phyloP scores from a whole-genome alignment of 35 echinoderm and acorn worm genomes.

The Heliocidaris tuberculata region DNA sequence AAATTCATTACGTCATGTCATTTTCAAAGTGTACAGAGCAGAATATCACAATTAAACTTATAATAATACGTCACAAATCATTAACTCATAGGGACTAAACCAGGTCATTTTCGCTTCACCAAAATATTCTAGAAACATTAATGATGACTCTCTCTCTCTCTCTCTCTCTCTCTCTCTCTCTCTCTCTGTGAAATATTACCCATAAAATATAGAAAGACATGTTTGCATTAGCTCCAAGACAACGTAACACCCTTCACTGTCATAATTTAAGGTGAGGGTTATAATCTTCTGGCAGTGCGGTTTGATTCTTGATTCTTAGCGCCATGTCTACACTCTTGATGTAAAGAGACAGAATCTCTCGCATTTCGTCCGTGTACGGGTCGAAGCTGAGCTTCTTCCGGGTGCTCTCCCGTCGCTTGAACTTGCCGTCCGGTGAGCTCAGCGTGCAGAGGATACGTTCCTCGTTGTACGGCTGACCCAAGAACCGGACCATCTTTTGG shows the following conservation, averaged over 20 bases:
- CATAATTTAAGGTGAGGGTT: slow-evolving; percentile 72
- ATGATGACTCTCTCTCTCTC: no score
- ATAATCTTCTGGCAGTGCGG: slow-evolving; percentile 70
- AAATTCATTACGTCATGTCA: no score
- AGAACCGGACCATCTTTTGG: slow-evolving; percentile 67
- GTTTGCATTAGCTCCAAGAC: not conserved
- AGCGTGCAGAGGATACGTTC: slow-evolving; percentile 77
- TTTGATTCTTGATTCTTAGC: slow-evolving; percentile 75
- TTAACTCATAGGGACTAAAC: no score
- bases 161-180: no score
- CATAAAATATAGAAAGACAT: not conserved
- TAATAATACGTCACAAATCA: no score
- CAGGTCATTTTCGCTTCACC: no score
- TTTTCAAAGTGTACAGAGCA: no score
- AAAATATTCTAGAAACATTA: no score
- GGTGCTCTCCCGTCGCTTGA: slow-evolving; percentile 74
- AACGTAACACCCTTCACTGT: not conserved
- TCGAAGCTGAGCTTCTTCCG: slow-evolving; percentile 70
- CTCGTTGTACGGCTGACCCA: slow-evolving; percentile 60
- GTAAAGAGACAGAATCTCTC: slow-evolving; percentile 73
- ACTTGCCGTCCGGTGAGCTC: slow-evolving; percentile 82
- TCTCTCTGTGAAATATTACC: no score
- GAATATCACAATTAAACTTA: no score
- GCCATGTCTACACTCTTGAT: slow-evolving; percentile 93
- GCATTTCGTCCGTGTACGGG: slow-evolving; percentile 95